phyloP scores from a whole-genome alignment of 35 echinoderm and acorn worm species.

The Amphiura filiformis region DNA sequence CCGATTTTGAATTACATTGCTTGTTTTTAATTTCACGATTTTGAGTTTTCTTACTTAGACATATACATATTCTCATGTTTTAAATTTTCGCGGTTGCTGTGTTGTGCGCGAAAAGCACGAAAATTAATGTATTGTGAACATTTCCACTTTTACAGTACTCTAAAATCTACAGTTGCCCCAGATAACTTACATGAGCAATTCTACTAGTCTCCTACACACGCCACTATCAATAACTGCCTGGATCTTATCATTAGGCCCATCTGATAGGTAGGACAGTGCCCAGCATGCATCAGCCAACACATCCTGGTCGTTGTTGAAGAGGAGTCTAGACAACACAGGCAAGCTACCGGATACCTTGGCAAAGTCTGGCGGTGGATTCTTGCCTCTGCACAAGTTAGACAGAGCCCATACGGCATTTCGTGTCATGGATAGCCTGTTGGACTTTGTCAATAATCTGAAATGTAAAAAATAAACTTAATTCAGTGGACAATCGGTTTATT shows the following conservation, averaged over 20 bases:
- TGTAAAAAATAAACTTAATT: no score
- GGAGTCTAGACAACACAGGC: slow-evolving; percentile 88
- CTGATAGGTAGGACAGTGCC: slow-evolving; percentile 94
- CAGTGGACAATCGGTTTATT: no score
- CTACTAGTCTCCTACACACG: slow-evolving; percentile 89
- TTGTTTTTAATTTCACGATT: no score
- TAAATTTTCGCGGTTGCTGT: no score
- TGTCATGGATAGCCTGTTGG: slow-evolving; percentile 86
- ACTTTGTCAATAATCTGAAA: slow-evolving; percentile 80
- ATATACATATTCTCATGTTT: no score
- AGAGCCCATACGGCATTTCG: slow-evolving; percentile 99
- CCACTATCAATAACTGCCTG: slow-evolving; percentile 96
- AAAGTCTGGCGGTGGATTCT: slow-evolving; percentile 95
- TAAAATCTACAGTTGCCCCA: no score
- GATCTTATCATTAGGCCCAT: slow-evolving; percentile 99
- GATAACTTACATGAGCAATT: slow-evolving; percentile 99
- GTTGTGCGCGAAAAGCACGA: no score
- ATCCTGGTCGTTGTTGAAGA: slow-evolving; percentile 85
- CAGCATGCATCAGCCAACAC: slow-evolving; percentile 97
- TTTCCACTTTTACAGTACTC: no score
- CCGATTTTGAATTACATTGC: no score
- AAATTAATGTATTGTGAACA: no score
- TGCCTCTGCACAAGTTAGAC: slow-evolving; percentile 97
- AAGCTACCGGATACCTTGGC: slow-evolving; percentile 69
- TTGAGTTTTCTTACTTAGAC: no score